Evolutionary conservation across 2,888 invertebrate species (phyloP).

Genomic region (Dasypogon diadema): DNA sequence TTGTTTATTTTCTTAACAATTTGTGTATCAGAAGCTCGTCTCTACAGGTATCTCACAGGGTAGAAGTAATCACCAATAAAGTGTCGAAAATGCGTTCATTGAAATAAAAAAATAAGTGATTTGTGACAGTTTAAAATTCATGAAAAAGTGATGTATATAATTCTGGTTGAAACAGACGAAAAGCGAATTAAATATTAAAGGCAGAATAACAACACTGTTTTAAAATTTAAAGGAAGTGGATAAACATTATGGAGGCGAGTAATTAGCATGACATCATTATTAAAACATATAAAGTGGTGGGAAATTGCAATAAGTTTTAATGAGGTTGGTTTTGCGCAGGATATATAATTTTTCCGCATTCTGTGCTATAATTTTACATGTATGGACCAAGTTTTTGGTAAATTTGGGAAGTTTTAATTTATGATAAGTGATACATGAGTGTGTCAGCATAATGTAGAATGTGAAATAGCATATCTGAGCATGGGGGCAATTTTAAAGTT

Average conservation of each 20-base stretch:
- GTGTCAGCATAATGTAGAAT: background rate
- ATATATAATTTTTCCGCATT: background rate
- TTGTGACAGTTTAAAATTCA: no score
- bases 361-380: background rate
- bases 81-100: background rate
- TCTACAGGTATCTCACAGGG: slow-evolving; percentile 99
- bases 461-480: background rate
- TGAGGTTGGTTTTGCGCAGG: slow-evolving; percentile 39
- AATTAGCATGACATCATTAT: slow-evolving; percentile 12
- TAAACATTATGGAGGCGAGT: background rate
- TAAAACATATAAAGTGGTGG: background rate
- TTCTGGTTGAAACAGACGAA: no score
- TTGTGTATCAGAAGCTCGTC: slow-evolving; percentile 95
- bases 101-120: background rate
- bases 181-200: background rate
- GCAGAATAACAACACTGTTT: background rate
- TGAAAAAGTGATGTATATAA: slow-evolving; percentile 3
- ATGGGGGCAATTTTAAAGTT: background rate
- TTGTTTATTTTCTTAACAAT: slow-evolving; percentile 79
- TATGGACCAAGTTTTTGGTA: slow-evolving; percentile 5
- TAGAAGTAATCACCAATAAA: slow-evolving; percentile 66
- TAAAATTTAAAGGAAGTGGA: background rate
- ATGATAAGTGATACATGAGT: slow-evolving; percentile 23
- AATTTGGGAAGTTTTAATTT: slow-evolving; percentile 33
- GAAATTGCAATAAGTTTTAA: slow-evolving; percentile 32